Evolutionary conservation across 2,888 invertebrate species (phyloP), one percentile per base, ranked within the genome.

Genomic region (Drosophila longiperda): DNA sequence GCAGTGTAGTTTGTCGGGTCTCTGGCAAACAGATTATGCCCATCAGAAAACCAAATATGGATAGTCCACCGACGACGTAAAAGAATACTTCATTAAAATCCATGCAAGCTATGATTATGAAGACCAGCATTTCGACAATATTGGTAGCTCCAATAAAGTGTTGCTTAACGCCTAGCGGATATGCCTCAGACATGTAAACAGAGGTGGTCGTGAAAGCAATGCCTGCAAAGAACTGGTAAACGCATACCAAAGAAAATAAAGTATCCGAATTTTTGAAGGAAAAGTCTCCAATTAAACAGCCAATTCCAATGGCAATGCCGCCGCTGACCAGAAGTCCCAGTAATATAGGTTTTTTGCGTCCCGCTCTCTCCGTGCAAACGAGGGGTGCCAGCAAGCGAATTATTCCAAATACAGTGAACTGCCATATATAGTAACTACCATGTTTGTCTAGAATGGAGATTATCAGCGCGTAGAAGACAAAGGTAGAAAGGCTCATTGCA

Each of bases 101-200:
- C 1, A 9, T 26, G 8, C 45, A 32, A 23, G 11, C 7, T n/a
- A 74, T 76, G 7, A 86, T 78, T 7, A 92, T 75, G 26, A 76
- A 83, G 12, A 89, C 69, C 3, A 90, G 34, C 74, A 89, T 69
- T 65, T 88, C 87, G 15, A 45, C 60, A 48, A 89, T 69, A 36
- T 73, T 87, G 2, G 84, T 87, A 8, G 67, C 52, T 3, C 65
- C 67, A 49, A 91, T 90, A 17, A 82, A 92, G 50, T 76, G 92
- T 2, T 89, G 87, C 58, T 92, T 92, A 0, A 91, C 80, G 0
- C 80, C 78, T 29, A 91, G 59, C 1, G 92, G 92, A 70, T 86
- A 92, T 2, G 90, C 91, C 60, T 92, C 92, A 1, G 84, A 72
- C 1, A 91, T 61, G n/a, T 78, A 20, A 69, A 64, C 29, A 80